Evolutionary conservation across 92 coral and sea anemone genomes (phyloP), one percentile per base, ranked within the genome.

Genomic region (Porites rus): DNA sequence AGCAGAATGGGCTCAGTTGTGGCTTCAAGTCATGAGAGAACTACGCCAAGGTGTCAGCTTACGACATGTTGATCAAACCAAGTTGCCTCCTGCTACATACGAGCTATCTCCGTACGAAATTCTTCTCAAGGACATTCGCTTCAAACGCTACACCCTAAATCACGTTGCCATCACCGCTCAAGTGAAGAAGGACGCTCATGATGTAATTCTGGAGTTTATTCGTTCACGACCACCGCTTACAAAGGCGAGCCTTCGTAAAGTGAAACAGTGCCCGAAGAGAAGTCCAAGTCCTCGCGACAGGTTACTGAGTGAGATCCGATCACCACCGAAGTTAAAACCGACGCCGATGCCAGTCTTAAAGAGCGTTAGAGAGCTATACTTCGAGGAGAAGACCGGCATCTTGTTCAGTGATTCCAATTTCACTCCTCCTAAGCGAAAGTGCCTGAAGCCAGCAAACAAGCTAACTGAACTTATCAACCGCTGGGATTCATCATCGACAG

Each of bases 1-100:
- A 22, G 95, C 98, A 60, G 96, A 94, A 66, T 94, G 98, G 98
- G 98, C 98, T 0, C 93, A 94, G 79, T 88, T 94, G 75, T 94
- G 98, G 98, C 92, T 94, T 14, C 98, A 94, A 88, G 96, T 94
- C 17, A 94, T 94, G 98, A 84, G 88, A 64, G 94, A 94, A 59
- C 82, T 94, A 5, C 88, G 98, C 21, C 92, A 91, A 78, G 98
- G 98, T 58, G 98, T 94, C 73, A 92, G 93, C 73, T 81, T 94
- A 31, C 92, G 95, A 28, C 98, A 80, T 76, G 93, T 92, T 76
- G 93, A 80, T 65, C 92, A 88, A 51, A 77, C 90, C 22, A 94
- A 94, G 74, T 78, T 94, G 46, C 98, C 96, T n/a, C 90, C 96
- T 24, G 66, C 78, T 60, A 85, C 98, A 19, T 93, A 82, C 81